Evolutionary conservation across 2,113 vertebrate genomes (phyloP).

Genomic region (Beaufortia kweichowensis): DNA sequence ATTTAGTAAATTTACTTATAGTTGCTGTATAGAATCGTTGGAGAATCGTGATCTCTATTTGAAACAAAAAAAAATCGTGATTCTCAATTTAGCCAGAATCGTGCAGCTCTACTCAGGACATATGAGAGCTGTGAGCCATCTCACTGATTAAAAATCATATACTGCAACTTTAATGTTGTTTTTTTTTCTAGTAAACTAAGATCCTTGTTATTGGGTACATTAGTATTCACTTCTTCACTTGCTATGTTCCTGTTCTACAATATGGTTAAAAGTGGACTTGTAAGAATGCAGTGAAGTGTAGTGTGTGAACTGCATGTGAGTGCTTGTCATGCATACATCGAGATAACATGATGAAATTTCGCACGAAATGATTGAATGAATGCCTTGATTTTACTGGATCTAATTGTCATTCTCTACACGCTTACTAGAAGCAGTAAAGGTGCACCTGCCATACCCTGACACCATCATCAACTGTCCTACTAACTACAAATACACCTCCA

Average conservation of each 20-base stretch:
- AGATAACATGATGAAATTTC: conserved; percentile 40
- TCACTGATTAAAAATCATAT: too few relatives aligned
- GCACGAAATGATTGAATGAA: conserved; percentile 52
- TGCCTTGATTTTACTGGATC: conserved; percentile 46
- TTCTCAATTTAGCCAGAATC: too few relatives aligned
- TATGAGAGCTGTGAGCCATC: too few relatives aligned
- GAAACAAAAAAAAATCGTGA: too few relatives aligned
- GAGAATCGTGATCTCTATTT: too few relatives aligned
- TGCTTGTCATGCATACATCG: neutral
- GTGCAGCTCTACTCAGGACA: too few relatives aligned
- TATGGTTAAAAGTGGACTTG: neutral
- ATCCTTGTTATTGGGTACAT: neutral
- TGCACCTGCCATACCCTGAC: conserved; percentile 21
- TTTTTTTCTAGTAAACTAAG: too few relatives aligned
- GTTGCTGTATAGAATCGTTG: too few relatives aligned
- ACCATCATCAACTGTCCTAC: neutral
- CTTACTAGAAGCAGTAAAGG: conserved; percentile 2
- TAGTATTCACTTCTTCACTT: neutral
- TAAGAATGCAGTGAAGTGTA: neutral
- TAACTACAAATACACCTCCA: neutral
- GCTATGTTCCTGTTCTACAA: neutral
- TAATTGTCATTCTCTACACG: conserved; percentile 6
- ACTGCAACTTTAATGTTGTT: too few relatives aligned
- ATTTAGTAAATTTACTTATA: too few relatives aligned
- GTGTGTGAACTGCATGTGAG: conserved; percentile 45